Evolutionary conservation across 2,113 vertebrate genomes (phyloP).

Genomic region (Acrocephalus kingi): DNA sequence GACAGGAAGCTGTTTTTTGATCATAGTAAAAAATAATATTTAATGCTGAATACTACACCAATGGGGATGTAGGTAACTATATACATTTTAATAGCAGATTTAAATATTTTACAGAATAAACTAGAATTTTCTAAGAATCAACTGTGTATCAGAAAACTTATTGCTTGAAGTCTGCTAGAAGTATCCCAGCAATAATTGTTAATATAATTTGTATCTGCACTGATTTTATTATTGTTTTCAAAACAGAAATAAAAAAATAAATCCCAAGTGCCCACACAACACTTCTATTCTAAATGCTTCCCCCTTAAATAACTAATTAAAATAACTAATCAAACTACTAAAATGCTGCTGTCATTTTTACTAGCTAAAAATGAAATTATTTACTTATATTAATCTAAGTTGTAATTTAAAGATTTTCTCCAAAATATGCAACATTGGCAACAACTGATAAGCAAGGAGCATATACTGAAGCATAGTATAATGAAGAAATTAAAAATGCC

Average conservation of each 20-base stretch:
- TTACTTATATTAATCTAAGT: not conserved
- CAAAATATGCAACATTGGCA: not conserved
- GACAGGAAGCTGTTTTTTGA: not conserved
- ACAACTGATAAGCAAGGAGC: not conserved
- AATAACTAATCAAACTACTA: not conserved
- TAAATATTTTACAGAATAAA: not conserved
- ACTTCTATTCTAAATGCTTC: not conserved
- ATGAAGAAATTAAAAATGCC: not conserved
- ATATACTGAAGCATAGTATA: not conserved
- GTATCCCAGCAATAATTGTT: not conserved
- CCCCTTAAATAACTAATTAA: not conserved
- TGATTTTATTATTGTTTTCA: not conserved
- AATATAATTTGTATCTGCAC: not conserved
- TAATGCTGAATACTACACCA: not conserved
- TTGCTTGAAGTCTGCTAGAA: not conserved
- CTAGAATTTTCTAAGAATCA: not conserved
- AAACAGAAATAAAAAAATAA: not conserved
- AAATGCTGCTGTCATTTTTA: not conserved
- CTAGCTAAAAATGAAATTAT: not conserved
- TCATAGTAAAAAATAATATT: not conserved
- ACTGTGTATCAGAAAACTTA: not conserved
- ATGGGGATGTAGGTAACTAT: not conserved
- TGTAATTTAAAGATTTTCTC: not conserved
- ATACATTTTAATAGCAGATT: not conserved
- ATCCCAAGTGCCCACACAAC: not conserved